phyloP scores from a whole-genome alignment of 64 coral and sea anemone species.

The Platygyra sinensis region DNA sequence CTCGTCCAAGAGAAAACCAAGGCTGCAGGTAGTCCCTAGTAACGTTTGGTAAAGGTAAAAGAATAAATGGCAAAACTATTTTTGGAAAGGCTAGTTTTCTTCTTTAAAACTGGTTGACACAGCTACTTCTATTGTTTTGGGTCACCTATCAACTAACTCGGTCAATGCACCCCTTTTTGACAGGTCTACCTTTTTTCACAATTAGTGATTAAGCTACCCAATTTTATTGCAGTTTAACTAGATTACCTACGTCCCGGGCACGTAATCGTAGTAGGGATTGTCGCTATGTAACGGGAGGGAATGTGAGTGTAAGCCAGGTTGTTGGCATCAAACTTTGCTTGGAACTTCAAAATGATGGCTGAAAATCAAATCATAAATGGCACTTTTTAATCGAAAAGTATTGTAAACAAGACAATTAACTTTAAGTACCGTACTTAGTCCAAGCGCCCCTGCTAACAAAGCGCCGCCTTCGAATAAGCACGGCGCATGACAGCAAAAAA shows the following conservation, averaged over 20 bases:
- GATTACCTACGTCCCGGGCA: slow-evolving; percentile 63
- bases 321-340: slow-evolving; percentile 62
- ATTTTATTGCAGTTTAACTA: too few relatives aligned
- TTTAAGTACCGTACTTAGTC: too few relatives aligned
- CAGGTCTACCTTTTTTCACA: not conserved
- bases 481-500: too few relatives aligned
- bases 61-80: too few relatives aligned
- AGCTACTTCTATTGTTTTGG: not conserved
- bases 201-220: not conserved
- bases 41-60: too few relatives aligned
- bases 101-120: not conserved
- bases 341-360: slow-evolving; percentile 63
- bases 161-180: not conserved
- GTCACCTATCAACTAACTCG: not conserved
- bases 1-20: too few relatives aligned
- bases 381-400: too few relatives aligned
- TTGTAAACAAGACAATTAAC: too few relatives aligned
- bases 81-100: too few relatives aligned
- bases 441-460: too few relatives aligned
- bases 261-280: slow-evolving; percentile 47
- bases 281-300: slow-evolving; percentile 70
- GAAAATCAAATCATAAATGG: not conserved
- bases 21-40: too few relatives aligned
- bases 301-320: slow-evolving; percentile 78
- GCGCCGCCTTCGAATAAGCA: too few relatives aligned